Conservation (phyloP, 2,888 invertebrate genomes). For the Hypercompe scribonia region DNA sequence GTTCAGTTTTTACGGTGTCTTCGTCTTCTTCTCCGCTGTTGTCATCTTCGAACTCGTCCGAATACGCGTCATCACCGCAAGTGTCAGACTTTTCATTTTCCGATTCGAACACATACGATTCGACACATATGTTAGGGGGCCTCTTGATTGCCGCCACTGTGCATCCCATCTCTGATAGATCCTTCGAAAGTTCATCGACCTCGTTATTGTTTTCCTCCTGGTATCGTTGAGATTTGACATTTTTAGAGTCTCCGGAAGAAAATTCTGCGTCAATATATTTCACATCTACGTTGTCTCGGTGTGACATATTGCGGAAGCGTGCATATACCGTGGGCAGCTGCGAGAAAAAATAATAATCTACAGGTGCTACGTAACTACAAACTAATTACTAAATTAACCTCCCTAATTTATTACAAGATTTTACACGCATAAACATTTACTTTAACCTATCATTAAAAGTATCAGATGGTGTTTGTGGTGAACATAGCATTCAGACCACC, state of each 20-base stretch:
- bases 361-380: constrained; percentile 26
- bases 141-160: constrained; percentile 77
- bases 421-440: constrained; percentile 32
- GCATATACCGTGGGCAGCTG: constrained; percentile 62
- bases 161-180: constrained; percentile 82
- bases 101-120: constrained; percentile 75
- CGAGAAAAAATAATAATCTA: constrained; percentile 46
- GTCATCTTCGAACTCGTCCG: constrained; percentile 83
- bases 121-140: constrained; percentile 79
- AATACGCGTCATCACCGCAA: constrained; percentile 74
- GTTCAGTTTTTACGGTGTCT: constrained; percentile 56
- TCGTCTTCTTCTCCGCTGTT: constrained; percentile 68
- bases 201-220: constrained; percentile 84
- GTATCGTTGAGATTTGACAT: constrained; percentile 69
- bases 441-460: constrained; percentile 2
- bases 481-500: background rate
- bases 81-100: constrained; percentile 59
- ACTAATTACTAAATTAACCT: constrained; percentile 25
- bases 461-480: background rate
- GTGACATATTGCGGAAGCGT: constrained; percentile 77
- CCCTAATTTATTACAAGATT: constrained; percentile 3
- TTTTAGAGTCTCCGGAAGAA: constrained; percentile 78
- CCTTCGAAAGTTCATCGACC: constrained; percentile 77
- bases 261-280: constrained; percentile 68
- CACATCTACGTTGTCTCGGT: constrained; percentile 66